These are phyloP conservation scores for Chaitophorus viminalis DNA, from an alignment of 2,888 invertebrate genomes.

Conservation along the genomic window DNA sequence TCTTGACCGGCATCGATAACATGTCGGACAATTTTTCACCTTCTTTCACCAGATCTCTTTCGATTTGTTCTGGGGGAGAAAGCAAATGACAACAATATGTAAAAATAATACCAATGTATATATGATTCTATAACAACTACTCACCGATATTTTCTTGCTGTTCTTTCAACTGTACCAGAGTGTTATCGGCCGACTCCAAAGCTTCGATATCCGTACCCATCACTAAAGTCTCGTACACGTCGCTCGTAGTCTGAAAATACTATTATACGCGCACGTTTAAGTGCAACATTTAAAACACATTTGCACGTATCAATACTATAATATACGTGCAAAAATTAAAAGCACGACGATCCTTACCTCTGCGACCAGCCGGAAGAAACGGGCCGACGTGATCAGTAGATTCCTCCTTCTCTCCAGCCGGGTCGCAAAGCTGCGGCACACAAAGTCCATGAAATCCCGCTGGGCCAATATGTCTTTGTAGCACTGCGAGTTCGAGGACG, in stretches of 20 bases:
- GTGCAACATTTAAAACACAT: neutral
- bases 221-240: slow-evolving; percentile 76
- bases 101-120: neutral
- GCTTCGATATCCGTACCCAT: slow-evolving; percentile 73
- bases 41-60: slow-evolving; percentile 76
- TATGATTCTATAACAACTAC: slow-evolving; percentile 59
- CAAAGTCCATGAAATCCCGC: slow-evolving; percentile 84
- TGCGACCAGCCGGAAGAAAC: slow-evolving; percentile 80
- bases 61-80: slow-evolving; percentile 72
- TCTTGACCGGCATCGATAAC: slow-evolving; percentile 81
- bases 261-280: slow-evolving; percentile 64
- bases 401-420: slow-evolving; percentile 79
- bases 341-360: slow-evolving; percentile 69
- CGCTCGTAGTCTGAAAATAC: slow-evolving; percentile 76
- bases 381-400: slow-evolving; percentile 78
- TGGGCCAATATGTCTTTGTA: slow-evolving; percentile 77
- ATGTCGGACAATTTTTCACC: slow-evolving; percentile 82
- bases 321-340: neutral
- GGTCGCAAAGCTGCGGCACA: slow-evolving; percentile 80
- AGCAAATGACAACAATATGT: neutral
- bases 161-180: slow-evolving; percentile 73
- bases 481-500: slow-evolving; percentile 67
- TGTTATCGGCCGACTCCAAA: slow-evolving; percentile 71
- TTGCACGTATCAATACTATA: neutral
- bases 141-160: slow-evolving; percentile 74